These are phyloP conservation scores for Anser brachyrhynchus DNA, from an alignment of 2,113 vertebrate genomes.

Conservation along the genomic window DNA sequence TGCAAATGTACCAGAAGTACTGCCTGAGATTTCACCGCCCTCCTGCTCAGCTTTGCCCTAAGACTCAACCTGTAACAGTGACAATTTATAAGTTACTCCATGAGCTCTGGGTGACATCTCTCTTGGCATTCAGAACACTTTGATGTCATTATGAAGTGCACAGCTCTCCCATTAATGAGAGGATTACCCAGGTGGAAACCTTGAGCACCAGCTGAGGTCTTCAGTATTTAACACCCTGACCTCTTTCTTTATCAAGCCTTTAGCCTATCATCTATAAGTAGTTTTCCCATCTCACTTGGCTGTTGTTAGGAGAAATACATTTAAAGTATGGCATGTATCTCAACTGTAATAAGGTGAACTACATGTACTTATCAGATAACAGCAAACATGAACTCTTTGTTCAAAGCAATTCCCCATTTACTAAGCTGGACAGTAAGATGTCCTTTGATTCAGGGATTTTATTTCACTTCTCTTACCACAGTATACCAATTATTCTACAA, in stretches of 20 bases:
- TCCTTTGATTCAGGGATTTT: not conserved
- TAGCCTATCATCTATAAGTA: not conserved
- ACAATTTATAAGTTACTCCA: not conserved
- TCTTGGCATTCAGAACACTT: not conserved
- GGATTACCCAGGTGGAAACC: not conserved
- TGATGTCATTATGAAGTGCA: not conserved
- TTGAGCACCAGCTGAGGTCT: not conserved
- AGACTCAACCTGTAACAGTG: not conserved
- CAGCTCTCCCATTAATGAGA: not conserved
- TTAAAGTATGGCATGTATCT: not conserved
- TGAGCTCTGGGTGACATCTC: not conserved
- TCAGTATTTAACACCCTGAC: not conserved
- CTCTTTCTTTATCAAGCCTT: not conserved
- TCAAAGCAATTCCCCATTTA: not conserved
- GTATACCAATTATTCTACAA: not conserved
- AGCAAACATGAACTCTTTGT: not conserved
- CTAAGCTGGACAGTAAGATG: not conserved
- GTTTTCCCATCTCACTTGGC: not conserved
- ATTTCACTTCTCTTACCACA: not conserved
- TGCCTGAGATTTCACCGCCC: accelerated
- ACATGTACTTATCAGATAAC: not conserved
- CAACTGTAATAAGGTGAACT: not conserved
- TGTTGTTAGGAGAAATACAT: not conserved
- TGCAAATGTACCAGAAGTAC: not conserved
- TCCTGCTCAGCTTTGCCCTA: not conserved